Base-by-base conservation (phyloP, 2,797 vertebrate genomes). In the Sebastes kiyomatsui region DNA sequence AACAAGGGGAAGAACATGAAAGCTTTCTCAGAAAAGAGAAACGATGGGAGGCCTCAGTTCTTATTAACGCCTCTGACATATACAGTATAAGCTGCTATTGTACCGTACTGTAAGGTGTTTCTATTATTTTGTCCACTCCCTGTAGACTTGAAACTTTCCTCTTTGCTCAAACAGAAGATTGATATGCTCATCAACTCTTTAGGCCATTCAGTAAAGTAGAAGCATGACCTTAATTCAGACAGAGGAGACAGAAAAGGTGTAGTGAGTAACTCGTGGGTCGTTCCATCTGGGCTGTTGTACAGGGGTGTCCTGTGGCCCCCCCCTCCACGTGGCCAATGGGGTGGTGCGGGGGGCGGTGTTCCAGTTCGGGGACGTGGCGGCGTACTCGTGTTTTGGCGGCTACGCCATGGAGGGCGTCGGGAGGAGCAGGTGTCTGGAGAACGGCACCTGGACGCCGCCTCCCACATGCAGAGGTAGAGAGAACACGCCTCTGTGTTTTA, bases 281-380 rank as follows among this genome's bases (percentile, higher is more conserved):
- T 87, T 87, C 90, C 93, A 83, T 94, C 79, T 94, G 93, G 75
- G 93, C 90, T 96, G 93, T 92, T 85, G 94, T 79, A 75, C 91
- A 99, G 98, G 97, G 96, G 97, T 99, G 84, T 98, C 97, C 86
- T 99, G 98, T 12, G 96, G 98, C 72, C 96, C 96, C 59, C 98
- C 98, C 67, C 89, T 95, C 92, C 96, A 96, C 2, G 93, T 97
- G 78, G 94, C 97, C 93, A 97, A 99, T 42, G 98, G 97, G 60
- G 96, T 99, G 92, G 94, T 95, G 86, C 97, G 96, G 92, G 97
- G 98, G 78, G 90, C 95, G 1, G 95, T 95, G 93, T 97, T 98
- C 94, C 97, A 98, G 87, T 98, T 97, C 68, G 98, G 98, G 88
- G 98, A 99, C 88, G 92, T 98, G 95, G 93, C 97, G 72, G 97